Evolutionary conservation across 2,797 vertebrate genomes (phyloP), one percentile per base, ranked within the genome.

Genomic region (Sorex maritimensis): DNA sequence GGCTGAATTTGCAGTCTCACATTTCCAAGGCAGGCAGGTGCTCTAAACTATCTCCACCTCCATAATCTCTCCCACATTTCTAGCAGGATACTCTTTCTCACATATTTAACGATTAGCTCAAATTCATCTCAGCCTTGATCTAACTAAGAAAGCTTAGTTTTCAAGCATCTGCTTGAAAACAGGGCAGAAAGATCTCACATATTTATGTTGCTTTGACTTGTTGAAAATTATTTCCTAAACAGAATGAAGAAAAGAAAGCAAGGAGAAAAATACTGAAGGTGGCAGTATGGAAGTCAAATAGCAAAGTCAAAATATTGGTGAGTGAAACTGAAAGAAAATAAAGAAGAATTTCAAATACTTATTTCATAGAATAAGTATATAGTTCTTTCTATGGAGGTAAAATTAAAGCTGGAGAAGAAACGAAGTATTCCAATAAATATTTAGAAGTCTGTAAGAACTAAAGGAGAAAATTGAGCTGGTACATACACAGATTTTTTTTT

Each of bases 251-350:
- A 85, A 92, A 74, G 41, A 75, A 86, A 89, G 13, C 17, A 80
- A 19, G 89, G 63, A 73, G 21, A 84, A 83, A 72, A 72, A 63
- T 75, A 87, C 30, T 87, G 13, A 85, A 69, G 74, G 44, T 65
- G n/a, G 24, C 19, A 92, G 14, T 44, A 83, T 11, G 67, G 67
- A 92, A 94, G 87, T 55, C 12, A 86, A 93, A 87, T 65, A 69
- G n/a, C 49, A 89, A 61, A 30, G 38, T 74, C 13, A 44, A 83
- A 28, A 26, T 28, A 78, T 1, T 68, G 17, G 24, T 72, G 44
- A 75, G 28, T 85, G 55, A 74, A 93, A 73, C 26, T 82, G 81
- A 77, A 28, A 85, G 80, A 44, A 94, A 77, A 81, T 55, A 44
- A 23, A 34, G 81, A 91, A 5, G 12, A 88, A 80, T 88, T 85